Percentiles rank a stretch among this genome's conserved stretches.
Conservation (phyloP, 2,797 vertebrate genomes). For the Bradypodion ventrale region DNA sequence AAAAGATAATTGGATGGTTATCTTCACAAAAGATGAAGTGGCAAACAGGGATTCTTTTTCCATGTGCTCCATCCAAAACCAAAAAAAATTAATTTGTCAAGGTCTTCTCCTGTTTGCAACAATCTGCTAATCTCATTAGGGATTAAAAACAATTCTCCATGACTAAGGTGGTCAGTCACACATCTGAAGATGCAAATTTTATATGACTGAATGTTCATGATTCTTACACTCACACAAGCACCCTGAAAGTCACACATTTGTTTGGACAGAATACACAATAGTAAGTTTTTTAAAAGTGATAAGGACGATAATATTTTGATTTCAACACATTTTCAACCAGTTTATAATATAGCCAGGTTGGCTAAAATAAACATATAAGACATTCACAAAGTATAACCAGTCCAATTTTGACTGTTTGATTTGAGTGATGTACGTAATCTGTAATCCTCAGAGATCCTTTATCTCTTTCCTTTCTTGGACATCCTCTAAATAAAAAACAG, state of each 20-base stretch:
- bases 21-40: background rate
- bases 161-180: constrained; percentile 12
- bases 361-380: background rate
- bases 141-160: background rate
- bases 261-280: background rate
- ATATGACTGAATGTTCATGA: background rate
- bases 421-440: background rate
- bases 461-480: background rate
- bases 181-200: constrained; percentile 1
- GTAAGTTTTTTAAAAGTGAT: constrained; percentile 12
- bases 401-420: background rate
- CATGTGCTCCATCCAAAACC: background rate
- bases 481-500: background rate
- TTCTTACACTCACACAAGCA: background rate
- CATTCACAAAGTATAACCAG: constrained; percentile 17
- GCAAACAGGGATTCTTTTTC: background rate
- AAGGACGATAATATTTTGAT: background rate
- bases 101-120: background rate
- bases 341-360: background rate
- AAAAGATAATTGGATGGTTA: background rate
- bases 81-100: constrained; percentile 15
- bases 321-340: background rate
- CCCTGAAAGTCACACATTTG: background rate
- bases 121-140: constrained; percentile 3
- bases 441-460: background rate